Evolutionary conservation across 2,797 vertebrate species (phyloP).

Genomic region (Rhinogobio ventralis): DNA sequence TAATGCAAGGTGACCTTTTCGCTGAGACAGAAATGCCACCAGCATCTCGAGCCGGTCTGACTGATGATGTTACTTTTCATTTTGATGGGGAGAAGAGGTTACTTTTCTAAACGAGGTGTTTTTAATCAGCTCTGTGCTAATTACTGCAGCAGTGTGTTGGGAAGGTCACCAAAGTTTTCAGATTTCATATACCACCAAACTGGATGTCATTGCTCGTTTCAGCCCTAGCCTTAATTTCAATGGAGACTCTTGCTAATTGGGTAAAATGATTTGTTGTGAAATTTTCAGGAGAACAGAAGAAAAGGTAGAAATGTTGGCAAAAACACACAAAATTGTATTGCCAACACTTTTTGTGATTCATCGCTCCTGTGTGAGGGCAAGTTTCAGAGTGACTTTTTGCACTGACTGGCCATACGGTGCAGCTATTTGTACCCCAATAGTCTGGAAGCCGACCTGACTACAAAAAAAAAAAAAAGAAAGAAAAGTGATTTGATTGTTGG

Average conservation of each 20-base stretch:
- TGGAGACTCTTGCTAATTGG: conserved; percentile 70
- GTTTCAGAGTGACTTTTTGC: conserved; percentile 15
- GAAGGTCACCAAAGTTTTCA: conserved; percentile 72
- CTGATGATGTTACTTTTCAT: conserved; percentile 72
- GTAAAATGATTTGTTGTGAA: conserved; percentile 17
- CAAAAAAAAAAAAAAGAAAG: background rate
- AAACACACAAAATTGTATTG: background rate
- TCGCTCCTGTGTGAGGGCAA: background rate
- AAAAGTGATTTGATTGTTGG: conserved; percentile 63
- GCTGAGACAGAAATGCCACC: conserved; percentile 72
- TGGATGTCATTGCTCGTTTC: background rate
- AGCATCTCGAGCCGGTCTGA: conserved; percentile 64
- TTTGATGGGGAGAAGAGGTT: conserved; percentile 68
- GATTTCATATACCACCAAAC: conserved; percentile 48
- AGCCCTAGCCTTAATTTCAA: conserved; percentile 55
- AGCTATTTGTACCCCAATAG: background rate
- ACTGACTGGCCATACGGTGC: background rate
- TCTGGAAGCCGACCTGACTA: background rate
- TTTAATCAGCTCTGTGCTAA: conserved; percentile 72
- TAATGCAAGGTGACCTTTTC: conserved; percentile 78
- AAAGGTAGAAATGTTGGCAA: background rate
- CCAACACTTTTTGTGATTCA: background rate
- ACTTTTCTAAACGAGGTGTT: conserved; percentile 43
- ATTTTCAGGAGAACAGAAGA: background rate
- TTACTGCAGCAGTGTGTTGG: conserved; percentile 72